Evolutionary conservation across 2,797 vertebrate species (phyloP).

Genomic region (Megalops cyprinoides): DNA sequence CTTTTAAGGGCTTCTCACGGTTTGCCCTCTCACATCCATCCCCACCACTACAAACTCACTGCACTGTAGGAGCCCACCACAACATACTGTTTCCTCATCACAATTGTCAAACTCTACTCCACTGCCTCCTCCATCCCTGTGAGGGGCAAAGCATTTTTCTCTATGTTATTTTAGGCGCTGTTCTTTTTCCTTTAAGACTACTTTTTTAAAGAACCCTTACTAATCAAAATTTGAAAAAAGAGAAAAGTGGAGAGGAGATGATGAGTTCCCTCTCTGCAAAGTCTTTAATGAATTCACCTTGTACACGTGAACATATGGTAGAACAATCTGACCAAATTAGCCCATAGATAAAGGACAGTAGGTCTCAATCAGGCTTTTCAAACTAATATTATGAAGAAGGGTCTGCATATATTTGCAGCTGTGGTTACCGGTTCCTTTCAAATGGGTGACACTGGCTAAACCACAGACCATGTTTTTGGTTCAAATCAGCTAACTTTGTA

Average conservation of each 20-base stretch:
- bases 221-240: slow-evolving; percentile 21
- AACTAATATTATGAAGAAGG: too few relatives aligned
- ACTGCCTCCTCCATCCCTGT: not conserved
- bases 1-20: too few relatives aligned
- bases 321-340: too few relatives aligned
- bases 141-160: slow-evolving; percentile 25
- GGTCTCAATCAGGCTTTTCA: too few relatives aligned
- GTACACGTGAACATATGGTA: not conserved
- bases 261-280: not conserved
- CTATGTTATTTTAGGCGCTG: slow-evolving; percentile 27
- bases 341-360: too few relatives aligned
- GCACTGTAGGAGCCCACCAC: too few relatives aligned
- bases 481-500: too few relatives aligned
- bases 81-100: too few relatives aligned
- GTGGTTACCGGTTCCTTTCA: not conserved
- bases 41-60: too few relatives aligned
- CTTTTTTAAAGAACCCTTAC: slow-evolving; percentile 18
- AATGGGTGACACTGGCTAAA: not conserved
- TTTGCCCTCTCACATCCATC: too few relatives aligned
- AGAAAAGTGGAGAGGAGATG: not conserved
- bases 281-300: not conserved
- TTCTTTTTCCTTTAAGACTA: slow-evolving; percentile 18
- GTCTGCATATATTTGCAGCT: too few relatives aligned
- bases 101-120: not conserved
- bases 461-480: too few relatives aligned